Evolutionary conservation across 2,888 invertebrate species (phyloP).

Genomic region (Drosophila greeni): DNA sequence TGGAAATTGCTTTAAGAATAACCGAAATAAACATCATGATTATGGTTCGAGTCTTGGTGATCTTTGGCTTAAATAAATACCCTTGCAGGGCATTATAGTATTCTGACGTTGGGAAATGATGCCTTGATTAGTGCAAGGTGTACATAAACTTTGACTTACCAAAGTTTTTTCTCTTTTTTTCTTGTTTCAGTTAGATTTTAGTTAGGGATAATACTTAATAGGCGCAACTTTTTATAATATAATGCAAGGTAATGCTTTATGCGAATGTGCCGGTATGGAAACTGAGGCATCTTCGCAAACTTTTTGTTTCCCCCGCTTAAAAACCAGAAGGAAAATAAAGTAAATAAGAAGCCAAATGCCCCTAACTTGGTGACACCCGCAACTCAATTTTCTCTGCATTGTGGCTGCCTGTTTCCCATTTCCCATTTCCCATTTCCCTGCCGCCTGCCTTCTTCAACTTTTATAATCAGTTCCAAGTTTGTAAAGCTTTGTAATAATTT

Average conservation of each 20-base stretch:
- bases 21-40: too few species aligned
- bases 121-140: neutral
- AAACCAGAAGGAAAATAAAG: conserved; percentile 42
- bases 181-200: neutral
- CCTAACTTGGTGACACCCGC: conserved; percentile 26
- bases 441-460: conserved; percentile 47
- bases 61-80: too few species aligned
- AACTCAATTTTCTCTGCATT: conserved; percentile 27
- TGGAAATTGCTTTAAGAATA: too few species aligned
- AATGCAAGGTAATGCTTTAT: conserved; percentile 37
- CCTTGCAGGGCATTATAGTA: too few species aligned
- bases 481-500: conserved; percentile 70
- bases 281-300: conserved; percentile 44
- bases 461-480: conserved; percentile 72
- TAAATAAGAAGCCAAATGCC: neutral
- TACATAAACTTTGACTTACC: neutral
- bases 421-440: conserved; percentile 28
- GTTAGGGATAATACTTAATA: conserved; percentile 27
- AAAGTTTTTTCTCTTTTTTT: neutral
- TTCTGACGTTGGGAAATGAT: too few species aligned
- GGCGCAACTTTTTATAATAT: conserved; percentile 56
- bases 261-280: conserved; percentile 35
- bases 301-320: conserved; percentile 26
- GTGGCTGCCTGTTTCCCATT: conserved; percentile 17
- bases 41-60: too few species aligned